Evolutionary conservation across 2,113 vertebrate genomes (phyloP).

Genomic region (Rousettus leschenaultii): DNA sequence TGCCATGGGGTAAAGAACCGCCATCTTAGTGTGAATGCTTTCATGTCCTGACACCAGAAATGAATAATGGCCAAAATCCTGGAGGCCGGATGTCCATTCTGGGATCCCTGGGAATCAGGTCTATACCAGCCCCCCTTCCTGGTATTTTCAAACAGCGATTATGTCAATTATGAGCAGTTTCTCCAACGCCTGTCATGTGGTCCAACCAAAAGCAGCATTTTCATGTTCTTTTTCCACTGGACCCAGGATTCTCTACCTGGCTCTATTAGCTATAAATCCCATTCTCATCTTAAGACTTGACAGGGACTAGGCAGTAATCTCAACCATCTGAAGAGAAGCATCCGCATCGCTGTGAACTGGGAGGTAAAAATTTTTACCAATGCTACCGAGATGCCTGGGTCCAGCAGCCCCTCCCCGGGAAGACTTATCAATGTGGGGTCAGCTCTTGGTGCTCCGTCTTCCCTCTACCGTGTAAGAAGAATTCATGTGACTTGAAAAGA

Average conservation of each 20-base stretch:
- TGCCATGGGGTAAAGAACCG: background rate
- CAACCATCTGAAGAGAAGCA: background rate
- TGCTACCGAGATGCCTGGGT: fast-evolving
- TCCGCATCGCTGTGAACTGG: fast-evolving
- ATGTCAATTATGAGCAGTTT: background rate
- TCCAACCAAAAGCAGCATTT: background rate
- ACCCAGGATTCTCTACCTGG: background rate
- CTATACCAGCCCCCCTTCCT: background rate
- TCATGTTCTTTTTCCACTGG: background rate
- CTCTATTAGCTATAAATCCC: background rate
- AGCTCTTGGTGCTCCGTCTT: background rate
- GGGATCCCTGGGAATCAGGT: background rate
- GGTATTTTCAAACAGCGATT: background rate
- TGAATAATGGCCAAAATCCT: background rate
- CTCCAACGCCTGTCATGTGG: background rate
- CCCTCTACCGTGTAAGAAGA: background rate
- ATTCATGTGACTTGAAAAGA: background rate
- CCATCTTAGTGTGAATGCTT: background rate
- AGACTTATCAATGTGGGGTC: background rate
- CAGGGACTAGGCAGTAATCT: background rate
- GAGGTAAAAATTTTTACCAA: background rate
- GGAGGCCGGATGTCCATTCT: background rate
- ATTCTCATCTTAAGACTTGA: background rate
- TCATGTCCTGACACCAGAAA: background rate
- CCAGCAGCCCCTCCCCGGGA: background rate